Conservation (phyloP, 2,888 invertebrate species). For the Scaptomyza reducta region DNA sequence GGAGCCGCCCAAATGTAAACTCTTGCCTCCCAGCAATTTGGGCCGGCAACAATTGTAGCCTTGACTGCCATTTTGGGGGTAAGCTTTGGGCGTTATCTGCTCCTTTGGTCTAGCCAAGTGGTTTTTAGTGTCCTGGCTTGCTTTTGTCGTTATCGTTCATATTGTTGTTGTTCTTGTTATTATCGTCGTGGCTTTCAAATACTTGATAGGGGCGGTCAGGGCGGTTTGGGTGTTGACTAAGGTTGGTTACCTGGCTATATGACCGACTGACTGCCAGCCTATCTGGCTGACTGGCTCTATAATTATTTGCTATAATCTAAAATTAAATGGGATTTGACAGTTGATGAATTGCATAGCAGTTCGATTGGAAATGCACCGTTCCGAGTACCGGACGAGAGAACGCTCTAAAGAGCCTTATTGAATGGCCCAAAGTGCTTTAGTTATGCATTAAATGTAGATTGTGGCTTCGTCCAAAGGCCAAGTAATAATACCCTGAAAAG, state of each 20-base stretch:
- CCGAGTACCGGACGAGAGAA: conserved; percentile 12
- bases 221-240: background rate
- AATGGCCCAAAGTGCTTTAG: conserved; percentile 46
- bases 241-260: conserved; percentile 31
- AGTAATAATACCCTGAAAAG: conserved; percentile 30
- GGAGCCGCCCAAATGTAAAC: conserved; percentile 24
- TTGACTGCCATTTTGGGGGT: conserved; percentile 61
- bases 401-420: conserved; percentile 36
- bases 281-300: conserved; percentile 48
- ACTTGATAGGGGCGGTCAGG: conserved; percentile 39
- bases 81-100: conserved; percentile 27
- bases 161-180: conserved; percentile 29
- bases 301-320: conserved; percentile 75
- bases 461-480: conserved; percentile 9
- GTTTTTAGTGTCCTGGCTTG: conserved; percentile 57
- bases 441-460: conserved; percentile 45
- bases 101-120: conserved; percentile 62
- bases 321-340: conserved; percentile 75
- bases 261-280: conserved; percentile 9
- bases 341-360: conserved; percentile 72
- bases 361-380: conserved; percentile 59
- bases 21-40: conserved; percentile 19
- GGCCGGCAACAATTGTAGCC: conserved; percentile 69
- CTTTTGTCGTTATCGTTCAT: conserved; percentile 35
- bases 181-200: conserved; percentile 53